A percentile compares a stretch with the other conserved stretches of the same genome.
Conservation (phyloP, 2,797 vertebrate genomes). For the Cirrhinus molitorella region DNA sequence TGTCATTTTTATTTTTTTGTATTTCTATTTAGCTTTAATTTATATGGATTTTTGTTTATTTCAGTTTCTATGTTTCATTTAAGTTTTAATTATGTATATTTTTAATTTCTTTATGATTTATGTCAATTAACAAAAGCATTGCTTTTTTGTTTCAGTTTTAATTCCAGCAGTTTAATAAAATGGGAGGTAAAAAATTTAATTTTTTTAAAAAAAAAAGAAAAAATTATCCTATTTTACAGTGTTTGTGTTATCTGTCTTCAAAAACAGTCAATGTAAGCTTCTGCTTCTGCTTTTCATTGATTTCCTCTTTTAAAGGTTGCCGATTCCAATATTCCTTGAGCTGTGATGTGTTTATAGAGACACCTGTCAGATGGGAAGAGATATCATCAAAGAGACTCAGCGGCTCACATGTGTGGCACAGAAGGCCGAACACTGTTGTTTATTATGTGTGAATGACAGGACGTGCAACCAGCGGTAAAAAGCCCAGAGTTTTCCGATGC, state of each 20-base stretch:
- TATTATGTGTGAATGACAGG: conserved; percentile 16
- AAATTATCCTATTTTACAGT: no score
- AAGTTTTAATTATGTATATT: no score
- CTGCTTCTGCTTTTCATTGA: neutral
- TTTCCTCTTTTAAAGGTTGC: neutral
- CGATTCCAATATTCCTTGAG: neutral
- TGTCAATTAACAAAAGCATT: no score
- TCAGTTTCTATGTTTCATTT: no score
- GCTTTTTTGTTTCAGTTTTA: no score
- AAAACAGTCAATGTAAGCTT: neutral
- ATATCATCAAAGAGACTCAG: conserved; percentile 7
- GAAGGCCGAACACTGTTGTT: neutral
- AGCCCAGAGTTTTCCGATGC: neutral
- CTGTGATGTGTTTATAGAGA: neutral
- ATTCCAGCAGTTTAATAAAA: no score
- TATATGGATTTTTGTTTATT: neutral
- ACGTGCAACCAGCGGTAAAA: neutral
- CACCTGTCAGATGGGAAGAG: neutral
- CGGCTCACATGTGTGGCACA: conserved; percentile 7
- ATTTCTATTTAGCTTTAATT: neutral
- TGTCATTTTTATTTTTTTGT: neutral
- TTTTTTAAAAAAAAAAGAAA: no score
- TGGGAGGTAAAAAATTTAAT: no score
- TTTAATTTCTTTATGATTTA: no score
- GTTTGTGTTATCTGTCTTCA: neutral